phyloP scores from a whole-genome alignment of 2,888 invertebrate species.

The Harpalus rufipes region DNA sequence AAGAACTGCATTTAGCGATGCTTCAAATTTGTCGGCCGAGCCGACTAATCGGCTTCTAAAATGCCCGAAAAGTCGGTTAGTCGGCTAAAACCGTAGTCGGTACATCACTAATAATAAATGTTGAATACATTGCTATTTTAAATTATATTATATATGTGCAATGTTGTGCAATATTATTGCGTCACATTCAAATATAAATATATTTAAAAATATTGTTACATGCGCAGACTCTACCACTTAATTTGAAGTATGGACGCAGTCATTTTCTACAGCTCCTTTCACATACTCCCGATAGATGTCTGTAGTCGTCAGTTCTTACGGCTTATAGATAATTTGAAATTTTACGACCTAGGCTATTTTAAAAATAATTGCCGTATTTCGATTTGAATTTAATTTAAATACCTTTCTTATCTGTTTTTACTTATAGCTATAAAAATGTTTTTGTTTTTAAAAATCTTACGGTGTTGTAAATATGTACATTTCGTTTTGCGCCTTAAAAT shows the following conservation, averaged over 20 bases:
- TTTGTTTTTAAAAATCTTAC: not conserved
- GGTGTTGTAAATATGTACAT: not conserved
- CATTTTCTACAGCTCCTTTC: not conserved
- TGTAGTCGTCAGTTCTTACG: not conserved
- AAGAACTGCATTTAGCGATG: too few relatives aligned
- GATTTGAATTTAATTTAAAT: not conserved
- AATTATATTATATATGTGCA: not conserved
- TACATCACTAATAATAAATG: not conserved
- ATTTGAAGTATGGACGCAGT: not conserved
- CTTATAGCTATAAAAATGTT: not conserved
- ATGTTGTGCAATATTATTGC: not conserved
- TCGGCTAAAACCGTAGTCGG: not conserved
- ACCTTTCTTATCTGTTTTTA: not conserved
- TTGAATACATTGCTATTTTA: not conserved
- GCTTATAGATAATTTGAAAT: not conserved
- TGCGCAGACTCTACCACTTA: conserved; percentile 15
- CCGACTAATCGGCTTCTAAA: too few relatives aligned
- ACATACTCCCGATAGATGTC: not conserved
- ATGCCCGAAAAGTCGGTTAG: too few relatives aligned
- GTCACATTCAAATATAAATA: not conserved
- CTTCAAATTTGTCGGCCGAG: too few relatives aligned
- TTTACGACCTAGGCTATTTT: conserved; percentile 41
- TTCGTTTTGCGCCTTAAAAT: not conserved
- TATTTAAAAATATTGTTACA: not conserved
- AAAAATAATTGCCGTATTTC: conserved; percentile 37